A percentile compares a stretch with the other conserved stretches of the same genome.
These are phyloP conservation scores for Cryptocephalus primarius DNA, from an alignment of 2,888 invertebrate genomes.

Conservation along the genomic window DNA sequence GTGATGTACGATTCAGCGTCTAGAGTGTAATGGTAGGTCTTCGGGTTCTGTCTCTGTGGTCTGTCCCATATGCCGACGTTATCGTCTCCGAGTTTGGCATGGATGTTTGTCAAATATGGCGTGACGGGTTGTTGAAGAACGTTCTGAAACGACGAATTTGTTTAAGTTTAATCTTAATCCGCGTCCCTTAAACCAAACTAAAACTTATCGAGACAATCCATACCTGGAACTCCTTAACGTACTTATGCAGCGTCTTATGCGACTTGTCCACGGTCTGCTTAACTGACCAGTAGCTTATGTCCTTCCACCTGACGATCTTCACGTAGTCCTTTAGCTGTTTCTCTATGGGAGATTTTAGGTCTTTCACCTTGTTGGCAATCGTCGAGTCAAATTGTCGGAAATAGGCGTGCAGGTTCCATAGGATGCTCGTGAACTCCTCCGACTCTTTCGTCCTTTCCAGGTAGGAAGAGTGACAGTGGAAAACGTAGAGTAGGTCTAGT, in stretches of 20 bases:
- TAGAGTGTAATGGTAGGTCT: constrained; percentile 40
- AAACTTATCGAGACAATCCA: constrained; percentile 48
- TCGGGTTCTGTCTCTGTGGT: constrained; percentile 42
- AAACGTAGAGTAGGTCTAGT: constrained; percentile 64
- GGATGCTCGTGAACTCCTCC: constrained; percentile 50
- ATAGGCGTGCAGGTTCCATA: constrained; percentile 77
- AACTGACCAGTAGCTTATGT: constrained; percentile 88
- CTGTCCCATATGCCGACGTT: constrained; percentile 51
- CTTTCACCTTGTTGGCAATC: constrained; percentile 53
- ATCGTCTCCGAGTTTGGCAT: constrained; percentile 30
- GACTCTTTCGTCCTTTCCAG: constrained; percentile 26
- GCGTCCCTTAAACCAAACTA: too few species aligned
- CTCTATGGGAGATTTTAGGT: constrained; percentile 71
- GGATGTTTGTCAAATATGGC: constrained; percentile 38
- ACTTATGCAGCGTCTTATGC: constrained; percentile 77
- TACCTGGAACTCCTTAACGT: constrained; percentile 74
- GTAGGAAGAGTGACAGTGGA: constrained; percentile 68
- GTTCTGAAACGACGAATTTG: constrained; percentile 34
- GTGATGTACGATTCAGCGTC: constrained; percentile 28
- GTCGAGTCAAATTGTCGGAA: constrained; percentile 67
- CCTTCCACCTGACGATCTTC: constrained; percentile 91
- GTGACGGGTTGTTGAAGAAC: constrained; percentile 43
- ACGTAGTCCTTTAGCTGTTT: constrained; percentile 87
- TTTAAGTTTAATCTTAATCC: too few species aligned
- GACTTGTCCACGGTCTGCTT: constrained; percentile 81